phyloP scores from a whole-genome alignment of 2,888 invertebrate species.

The Ditylenchus weischeri region DNA sequence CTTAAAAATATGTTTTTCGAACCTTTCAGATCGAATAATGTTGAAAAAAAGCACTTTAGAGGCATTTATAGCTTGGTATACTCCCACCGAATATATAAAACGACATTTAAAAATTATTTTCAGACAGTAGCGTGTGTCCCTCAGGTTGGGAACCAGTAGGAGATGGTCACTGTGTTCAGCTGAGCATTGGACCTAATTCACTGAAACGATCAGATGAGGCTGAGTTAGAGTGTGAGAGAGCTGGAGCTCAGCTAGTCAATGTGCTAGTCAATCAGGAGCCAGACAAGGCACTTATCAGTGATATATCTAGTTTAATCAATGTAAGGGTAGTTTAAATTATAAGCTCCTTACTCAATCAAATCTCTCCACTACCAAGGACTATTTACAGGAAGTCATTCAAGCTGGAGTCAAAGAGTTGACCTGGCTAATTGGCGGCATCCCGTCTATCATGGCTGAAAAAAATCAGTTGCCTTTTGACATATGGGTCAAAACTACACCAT shows the following conservation, averaged over 20 bases:
- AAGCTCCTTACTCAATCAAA: too few relatives aligned
- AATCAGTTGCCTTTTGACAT: constrained; percentile 1
- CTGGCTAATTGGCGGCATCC: constrained; percentile 36
- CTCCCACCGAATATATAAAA: too few relatives aligned
- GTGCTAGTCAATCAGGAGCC: constrained; percentile 29
- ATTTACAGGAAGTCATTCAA: constrained; percentile 22
- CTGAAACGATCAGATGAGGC: constrained; percentile 28
- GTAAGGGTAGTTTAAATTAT: constrained; percentile 14
- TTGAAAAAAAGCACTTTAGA: too few relatives aligned
- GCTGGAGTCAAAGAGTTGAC: constrained; percentile 31
- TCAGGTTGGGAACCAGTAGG: constrained; percentile 41
- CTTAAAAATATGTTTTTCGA: too few relatives aligned
- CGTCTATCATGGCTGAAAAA: constrained; percentile 1
- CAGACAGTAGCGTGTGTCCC: constrained; percentile 33
- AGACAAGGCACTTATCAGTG: constrained; percentile 24
- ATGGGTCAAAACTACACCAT: not conserved
- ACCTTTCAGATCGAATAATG: too few relatives aligned
- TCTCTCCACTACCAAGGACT: too few relatives aligned
- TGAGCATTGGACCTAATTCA: constrained; percentile 33
- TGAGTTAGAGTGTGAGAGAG: constrained; percentile 24
- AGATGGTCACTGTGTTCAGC: constrained; percentile 38
- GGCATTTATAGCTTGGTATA: too few relatives aligned
- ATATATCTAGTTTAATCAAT: constrained; percentile 27
- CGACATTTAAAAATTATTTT: not conserved
- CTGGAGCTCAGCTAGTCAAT: constrained; percentile 36